phyloP scores from a whole-genome alignment of 2,888 invertebrate genomes.

The Ectemnius lituratus region DNA sequence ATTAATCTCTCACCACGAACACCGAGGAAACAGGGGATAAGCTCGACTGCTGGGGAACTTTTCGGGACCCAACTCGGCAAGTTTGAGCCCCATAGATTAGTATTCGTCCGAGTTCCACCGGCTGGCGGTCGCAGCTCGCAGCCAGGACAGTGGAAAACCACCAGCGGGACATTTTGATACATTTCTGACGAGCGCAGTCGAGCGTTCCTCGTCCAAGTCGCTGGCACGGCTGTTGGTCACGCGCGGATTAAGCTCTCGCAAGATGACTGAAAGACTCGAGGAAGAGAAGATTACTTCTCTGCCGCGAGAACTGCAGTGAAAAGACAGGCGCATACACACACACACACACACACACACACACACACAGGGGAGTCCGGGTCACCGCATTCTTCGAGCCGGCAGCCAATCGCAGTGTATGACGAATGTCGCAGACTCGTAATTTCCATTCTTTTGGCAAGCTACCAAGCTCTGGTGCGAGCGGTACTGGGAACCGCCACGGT shows the following conservation, averaged over 20 bases:
- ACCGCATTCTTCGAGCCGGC: conserved; percentile 41
- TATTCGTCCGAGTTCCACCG: no score
- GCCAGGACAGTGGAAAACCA: no score
- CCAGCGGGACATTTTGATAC: no score
- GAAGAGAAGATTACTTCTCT: conserved; percentile 10
- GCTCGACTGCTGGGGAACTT: no score
- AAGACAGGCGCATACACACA: neutral
- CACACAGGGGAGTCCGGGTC: conserved; percentile 29
- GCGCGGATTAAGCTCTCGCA: conserved; percentile 35
- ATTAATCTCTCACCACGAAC: neutral
- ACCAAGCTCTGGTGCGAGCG: conserved; percentile 33
- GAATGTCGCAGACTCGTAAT: conserved; percentile 52
- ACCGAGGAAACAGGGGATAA: no score
- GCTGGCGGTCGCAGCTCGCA: no score
- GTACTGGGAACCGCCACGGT: conserved; percentile 26
- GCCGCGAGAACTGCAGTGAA: conserved; percentile 33
- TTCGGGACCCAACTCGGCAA: no score
- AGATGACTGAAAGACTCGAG: conserved; percentile 7
- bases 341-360: neutral
- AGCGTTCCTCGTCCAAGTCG: no score
- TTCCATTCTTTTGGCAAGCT: conserved; percentile 45
- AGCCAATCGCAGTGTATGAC: conserved; percentile 53
- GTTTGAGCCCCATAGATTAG: no score
- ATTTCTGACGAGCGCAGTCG: no score
- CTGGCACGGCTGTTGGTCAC: conserved; percentile 27